Evolutionary conservation across 1,140 invertebrate genomes (phyloP).

Genomic region (Gonioctena quinquepunctata): DNA sequence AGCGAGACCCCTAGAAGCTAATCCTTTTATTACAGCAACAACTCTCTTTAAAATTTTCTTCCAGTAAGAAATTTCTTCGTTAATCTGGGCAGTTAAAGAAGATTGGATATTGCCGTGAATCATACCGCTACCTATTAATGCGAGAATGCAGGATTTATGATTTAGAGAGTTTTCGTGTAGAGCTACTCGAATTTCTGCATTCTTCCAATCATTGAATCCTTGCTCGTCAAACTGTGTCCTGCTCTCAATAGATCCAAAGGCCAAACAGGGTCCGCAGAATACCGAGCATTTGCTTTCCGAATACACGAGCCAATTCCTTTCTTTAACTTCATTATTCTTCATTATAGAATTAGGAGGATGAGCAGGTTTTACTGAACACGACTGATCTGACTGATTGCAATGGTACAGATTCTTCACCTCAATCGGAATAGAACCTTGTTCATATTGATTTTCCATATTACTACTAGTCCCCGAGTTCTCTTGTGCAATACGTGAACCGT

Average conservation of each 20-base stretch:
- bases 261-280: slow-evolving; percentile 7
- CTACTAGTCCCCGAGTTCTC: too few relatives aligned
- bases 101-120: background rate
- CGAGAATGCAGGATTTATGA: too few relatives aligned
- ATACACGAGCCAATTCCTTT: slow-evolving; percentile 23
- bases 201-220: slow-evolving; percentile 21
- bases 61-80: slow-evolving; percentile 10
- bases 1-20: slow-evolving; percentile 31
- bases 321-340: too few relatives aligned
- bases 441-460: too few relatives aligned
- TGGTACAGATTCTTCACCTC: too few relatives aligned
- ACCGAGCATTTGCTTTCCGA: slow-evolving; percentile 18
- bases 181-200: slow-evolving; percentile 14
- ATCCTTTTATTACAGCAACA: slow-evolving; percentile 32
- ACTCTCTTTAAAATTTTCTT: slow-evolving; percentile 14
- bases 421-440: too few relatives aligned
- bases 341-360: too few relatives aligned
- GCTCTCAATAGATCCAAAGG: slow-evolving; percentile 33
- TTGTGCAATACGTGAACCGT: too few relatives aligned
- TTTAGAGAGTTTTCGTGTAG: slow-evolving; percentile 13
- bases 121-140: background rate
- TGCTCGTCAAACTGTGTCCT: background rate
- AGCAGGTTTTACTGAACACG: too few relatives aligned
- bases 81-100: background rate
- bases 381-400: too few relatives aligned